Evolutionary conservation across 1,140 invertebrate species (phyloP).

Genomic region (Trachymyrmex septentrionalis): DNA sequence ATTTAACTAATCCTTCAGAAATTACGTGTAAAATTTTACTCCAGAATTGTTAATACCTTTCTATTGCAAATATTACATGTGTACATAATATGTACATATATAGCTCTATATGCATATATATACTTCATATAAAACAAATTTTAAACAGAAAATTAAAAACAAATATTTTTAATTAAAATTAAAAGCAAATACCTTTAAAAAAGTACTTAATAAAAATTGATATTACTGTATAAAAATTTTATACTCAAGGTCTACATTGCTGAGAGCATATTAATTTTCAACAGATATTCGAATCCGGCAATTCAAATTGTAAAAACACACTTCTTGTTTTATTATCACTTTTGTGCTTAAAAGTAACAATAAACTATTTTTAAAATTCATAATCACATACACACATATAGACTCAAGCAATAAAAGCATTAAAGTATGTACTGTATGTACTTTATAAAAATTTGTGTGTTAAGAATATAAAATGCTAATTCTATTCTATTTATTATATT

Average conservation of each 20-base stretch:
- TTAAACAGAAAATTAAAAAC: slow-evolving; percentile 13
- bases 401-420: not conserved
- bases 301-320: not conserved
- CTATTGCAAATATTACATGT: not conserved
- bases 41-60: not conserved
- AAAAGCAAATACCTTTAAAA: slow-evolving; percentile 28
- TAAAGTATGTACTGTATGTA: not conserved
- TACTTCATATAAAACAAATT: not conserved
- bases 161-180: slow-evolving; percentile 24
- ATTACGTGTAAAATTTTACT: not conserved
- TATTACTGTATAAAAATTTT: slow-evolving; percentile 10
- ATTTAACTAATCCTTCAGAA: slow-evolving; percentile 5
- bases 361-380: slow-evolving; percentile 3
- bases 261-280: slow-evolving; percentile 26
- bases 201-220: not conserved
- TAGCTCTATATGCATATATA: too few relatives aligned
- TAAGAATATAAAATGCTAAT: not conserved
- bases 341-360: not conserved
- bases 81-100: not conserved
- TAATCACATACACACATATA: not conserved
- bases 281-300: not conserved
- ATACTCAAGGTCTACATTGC: not conserved
- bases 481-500: not conserved
- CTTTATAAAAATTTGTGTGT: not conserved
- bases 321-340: not conserved